phyloP scores from a whole-genome alignment of 2,888 invertebrate genomes.

The Tenthredo notha region DNA sequence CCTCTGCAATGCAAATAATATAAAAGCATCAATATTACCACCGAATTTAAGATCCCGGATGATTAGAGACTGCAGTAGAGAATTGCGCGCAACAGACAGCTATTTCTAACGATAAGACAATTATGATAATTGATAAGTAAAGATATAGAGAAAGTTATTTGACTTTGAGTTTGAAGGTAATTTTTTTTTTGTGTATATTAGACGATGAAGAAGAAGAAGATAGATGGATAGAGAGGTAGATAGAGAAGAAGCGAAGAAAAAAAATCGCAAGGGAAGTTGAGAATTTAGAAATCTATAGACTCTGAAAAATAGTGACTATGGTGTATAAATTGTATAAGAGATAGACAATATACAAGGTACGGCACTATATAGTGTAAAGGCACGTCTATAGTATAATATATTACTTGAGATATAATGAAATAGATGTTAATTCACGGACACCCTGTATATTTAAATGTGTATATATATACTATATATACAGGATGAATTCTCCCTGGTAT shows the following conservation, averaged over 20 bases:
- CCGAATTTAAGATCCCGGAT: background rate
- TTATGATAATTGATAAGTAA: background rate
- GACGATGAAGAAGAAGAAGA: background rate
- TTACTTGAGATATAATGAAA: conserved; percentile 22
- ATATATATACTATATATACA: conserved; percentile 52
- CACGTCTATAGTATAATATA: conserved; percentile 35
- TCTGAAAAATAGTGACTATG: background rate
- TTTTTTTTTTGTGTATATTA: too few relatives aligned
- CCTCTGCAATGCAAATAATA: background rate
- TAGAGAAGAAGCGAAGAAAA: background rate
- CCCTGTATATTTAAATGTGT: conserved; percentile 67
- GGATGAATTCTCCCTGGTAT: too few relatives aligned
- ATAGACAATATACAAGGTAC: conserved; percentile 30
- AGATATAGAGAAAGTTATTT: background rate
- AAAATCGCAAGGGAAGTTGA: background rate
- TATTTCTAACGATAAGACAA: background rate
- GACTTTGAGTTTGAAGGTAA: background rate
- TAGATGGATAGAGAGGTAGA: background rate
- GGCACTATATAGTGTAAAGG: conserved; percentile 6
- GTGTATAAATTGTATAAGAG: conserved; percentile 21
- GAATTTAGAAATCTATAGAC: background rate
- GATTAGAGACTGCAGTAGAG: background rate
- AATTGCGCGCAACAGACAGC: conserved; percentile 22
- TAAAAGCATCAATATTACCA: background rate
- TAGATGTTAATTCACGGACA: conserved; percentile 65